A percentile compares a stretch with the other conserved stretches of the same genome.
phyloP scores from a whole-genome alignment of 2,888 invertebrate species.

The Dasysyrphus tricinctus region DNA sequence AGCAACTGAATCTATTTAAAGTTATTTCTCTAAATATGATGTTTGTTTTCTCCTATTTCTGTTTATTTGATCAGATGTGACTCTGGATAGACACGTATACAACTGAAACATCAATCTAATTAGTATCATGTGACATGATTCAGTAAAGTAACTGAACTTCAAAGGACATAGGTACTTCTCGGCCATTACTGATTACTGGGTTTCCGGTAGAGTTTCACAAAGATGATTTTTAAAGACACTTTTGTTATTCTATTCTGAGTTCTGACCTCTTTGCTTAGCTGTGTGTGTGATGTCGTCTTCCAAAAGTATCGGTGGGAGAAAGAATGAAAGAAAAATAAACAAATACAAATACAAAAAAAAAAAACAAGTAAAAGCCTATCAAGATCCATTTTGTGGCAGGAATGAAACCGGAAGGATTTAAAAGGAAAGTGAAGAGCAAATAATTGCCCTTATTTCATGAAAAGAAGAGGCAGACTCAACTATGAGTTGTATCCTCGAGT shows the following conservation, averaged over 20 bases:
- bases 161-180: conserved; percentile 35
- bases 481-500: not conserved
- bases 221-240: conserved; percentile 58
- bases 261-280: not conserved
- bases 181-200: conserved; percentile 54
- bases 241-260: conserved; percentile 43
- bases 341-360: not conserved
- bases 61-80: not conserved
- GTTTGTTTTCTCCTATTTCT: not conserved
- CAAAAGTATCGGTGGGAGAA: not conserved
- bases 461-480: conserved; percentile 25
- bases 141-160: conserved; percentile 28
- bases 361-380: conserved; percentile 9
- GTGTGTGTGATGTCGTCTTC: no score
- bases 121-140: conserved; percentile 47
- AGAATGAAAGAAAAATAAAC: not conserved
- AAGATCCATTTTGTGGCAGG: conserved; percentile 41
- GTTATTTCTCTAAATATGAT: no score
- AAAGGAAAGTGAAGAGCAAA: conserved; percentile 44
- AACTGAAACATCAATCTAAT: conserved; percentile 63
- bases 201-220: conserved; percentile 55
- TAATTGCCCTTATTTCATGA: conserved; percentile 57
- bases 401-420: conserved; percentile 50
- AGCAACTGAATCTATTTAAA: no score
- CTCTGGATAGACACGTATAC: conserved; percentile 30